phyloP scores from a whole-genome alignment of 2,113 vertebrate species.

The Terrapene triunguis region DNA sequence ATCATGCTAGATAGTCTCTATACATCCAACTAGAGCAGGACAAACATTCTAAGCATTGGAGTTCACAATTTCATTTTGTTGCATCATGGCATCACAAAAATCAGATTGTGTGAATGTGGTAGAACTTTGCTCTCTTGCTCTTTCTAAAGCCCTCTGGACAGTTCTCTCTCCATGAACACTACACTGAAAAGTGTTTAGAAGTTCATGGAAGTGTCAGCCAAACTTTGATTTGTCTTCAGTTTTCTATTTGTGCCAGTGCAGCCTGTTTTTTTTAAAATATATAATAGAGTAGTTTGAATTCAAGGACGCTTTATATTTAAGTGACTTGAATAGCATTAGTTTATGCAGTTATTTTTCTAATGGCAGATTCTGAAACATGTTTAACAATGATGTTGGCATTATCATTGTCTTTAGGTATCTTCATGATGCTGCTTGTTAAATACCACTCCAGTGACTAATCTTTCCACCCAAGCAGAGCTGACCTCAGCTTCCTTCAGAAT shows the following conservation, averaged over 20 bases:
- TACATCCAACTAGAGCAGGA: background rate
- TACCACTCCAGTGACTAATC: slow-evolving; percentile 55
- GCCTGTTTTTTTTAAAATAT: background rate
- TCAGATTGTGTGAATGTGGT: fast-evolving
- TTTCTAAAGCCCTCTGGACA: background rate
- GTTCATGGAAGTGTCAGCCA: slow-evolving; percentile 30
- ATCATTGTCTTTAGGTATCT: slow-evolving; percentile 54
- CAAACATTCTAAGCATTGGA: background rate
- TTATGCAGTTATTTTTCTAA: slow-evolving; percentile 41
- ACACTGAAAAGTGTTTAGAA: background rate
- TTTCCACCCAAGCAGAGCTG: slow-evolving; percentile 45
- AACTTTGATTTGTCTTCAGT: slow-evolving; percentile 10
- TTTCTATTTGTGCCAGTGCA: slow-evolving; percentile 28
- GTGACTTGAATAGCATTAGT: slow-evolving; percentile 59
- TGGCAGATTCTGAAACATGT: slow-evolving; percentile 41
- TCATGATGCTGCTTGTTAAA: slow-evolving; percentile 43
- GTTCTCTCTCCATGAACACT: background rate
- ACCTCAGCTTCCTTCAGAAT: slow-evolving; percentile 41
- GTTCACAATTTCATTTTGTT: slow-evolving; percentile 19
- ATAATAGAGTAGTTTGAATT: slow-evolving; percentile 35
- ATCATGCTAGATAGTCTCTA: background rate
- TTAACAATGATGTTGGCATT: slow-evolving; percentile 38
- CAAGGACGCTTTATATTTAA: slow-evolving; percentile 42
- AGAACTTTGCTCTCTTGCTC: background rate
- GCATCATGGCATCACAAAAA: background rate